Base-by-base conservation (phyloP, 2,113 vertebrate genomes). In the Coturnix japonica region DNA sequence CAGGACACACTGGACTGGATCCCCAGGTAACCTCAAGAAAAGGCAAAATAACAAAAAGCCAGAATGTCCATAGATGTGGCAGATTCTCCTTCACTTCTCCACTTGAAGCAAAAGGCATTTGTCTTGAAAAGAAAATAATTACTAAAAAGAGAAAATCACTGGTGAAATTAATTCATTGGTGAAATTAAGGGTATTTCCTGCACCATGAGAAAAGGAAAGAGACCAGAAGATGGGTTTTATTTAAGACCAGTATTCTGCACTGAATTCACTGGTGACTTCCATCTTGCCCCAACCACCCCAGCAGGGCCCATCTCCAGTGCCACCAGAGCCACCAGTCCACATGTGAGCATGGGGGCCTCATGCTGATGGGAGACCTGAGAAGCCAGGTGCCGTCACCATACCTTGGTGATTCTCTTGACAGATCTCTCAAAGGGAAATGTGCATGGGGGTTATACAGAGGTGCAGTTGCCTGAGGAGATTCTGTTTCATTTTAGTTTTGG, bases 301-400 rank as follows among this genome's bases (percentile, higher is more conserved):
- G 23, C 23, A 65, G 30, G 21, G 5, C 5, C 28, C 44, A 35
- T 6, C 28, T 53, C 60, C 51, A 19, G 30, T 33, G 28, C 41
- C 39, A 20, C 1, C 3, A 51, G 49, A 15, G 49, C 25, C 25
- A 26, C 49, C 56, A 54, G 19, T 44, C 20, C 23, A 30, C 19
- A 10, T 0, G 0, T 17, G 15, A 47, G 16, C 26, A 13, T 0
- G 0, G 33, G 54, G 33, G 12, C 2, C 14, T 18, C 6, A 1
- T 11, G 12, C n/a, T 74, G 54, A 33, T 17, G 31, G 67, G 20
- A 53, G 22, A 11, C 25, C 49, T 49, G 61, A 86, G 15, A 33
- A 71, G 26, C 16, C 41, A 66, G 10, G 17, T 18, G n/a, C 31
- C 51, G 37, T 14, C 28, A 43, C 13, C 18, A 19, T 16, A 35